Evolutionary conservation across 2,113 vertebrate genomes (phyloP).

Genomic region (Notothenia coriiceps): DNA sequence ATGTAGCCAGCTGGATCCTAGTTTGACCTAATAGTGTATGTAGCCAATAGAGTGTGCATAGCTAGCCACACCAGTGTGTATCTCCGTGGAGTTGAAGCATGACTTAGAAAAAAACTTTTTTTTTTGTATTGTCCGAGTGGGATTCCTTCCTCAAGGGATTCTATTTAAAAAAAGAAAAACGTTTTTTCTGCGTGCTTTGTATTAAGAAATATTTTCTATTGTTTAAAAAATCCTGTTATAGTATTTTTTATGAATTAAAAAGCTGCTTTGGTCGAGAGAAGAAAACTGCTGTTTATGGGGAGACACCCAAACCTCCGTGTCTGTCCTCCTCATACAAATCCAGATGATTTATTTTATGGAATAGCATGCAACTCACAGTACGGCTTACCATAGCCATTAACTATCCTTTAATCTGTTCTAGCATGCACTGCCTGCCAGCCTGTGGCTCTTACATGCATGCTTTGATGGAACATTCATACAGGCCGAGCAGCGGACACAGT

Average conservation of each 20-base stretch:
- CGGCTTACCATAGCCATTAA: conserved; percentile 63
- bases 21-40: conserved; percentile 73
- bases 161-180: conserved; percentile 24
- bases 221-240: conserved; percentile 61
- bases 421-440: conserved; percentile 72
- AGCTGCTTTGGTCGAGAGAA: conserved; percentile 59
- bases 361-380: conserved; percentile 64
- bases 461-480: conserved; percentile 49
- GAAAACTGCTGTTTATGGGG: conserved; percentile 48
- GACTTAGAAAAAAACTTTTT: conserved; percentile 64
- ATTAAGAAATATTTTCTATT: conserved; percentile 63
- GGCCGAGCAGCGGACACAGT: conserved; percentile 38
- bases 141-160: conserved; percentile 48
- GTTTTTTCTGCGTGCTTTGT: conserved; percentile 58
- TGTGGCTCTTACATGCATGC: conserved; percentile 71
- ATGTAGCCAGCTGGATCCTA: conserved; percentile 72
- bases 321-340: conserved; percentile 55
- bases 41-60: conserved; percentile 72
- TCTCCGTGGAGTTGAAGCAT: conserved; percentile 76
- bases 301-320: conserved; percentile 59
- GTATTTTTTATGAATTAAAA: conserved; percentile 72
- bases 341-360: conserved; percentile 68
- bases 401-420: conserved; percentile 63
- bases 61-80: conserved; percentile 65
- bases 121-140: conserved; percentile 66